Evolutionary conservation across 2,888 invertebrate species (phyloP).

Genomic region (Scaptomyza polygonia): DNA sequence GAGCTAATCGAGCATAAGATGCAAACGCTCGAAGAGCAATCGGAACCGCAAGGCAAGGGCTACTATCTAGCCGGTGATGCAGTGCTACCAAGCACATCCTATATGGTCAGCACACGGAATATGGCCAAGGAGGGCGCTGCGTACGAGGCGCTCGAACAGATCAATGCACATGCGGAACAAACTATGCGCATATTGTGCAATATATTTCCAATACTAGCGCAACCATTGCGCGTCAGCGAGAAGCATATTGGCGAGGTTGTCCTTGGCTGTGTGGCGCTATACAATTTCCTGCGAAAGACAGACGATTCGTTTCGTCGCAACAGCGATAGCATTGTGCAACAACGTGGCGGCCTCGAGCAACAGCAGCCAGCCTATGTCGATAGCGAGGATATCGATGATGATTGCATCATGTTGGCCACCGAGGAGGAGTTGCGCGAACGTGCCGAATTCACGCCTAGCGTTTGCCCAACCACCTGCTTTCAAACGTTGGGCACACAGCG

Average conservation of each 20-base stretch:
- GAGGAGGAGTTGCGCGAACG: constrained; percentile 80
- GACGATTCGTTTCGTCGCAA: constrained; percentile 78
- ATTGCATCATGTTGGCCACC: constrained; percentile 76
- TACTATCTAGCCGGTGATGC: constrained; percentile 79
- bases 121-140: constrained; percentile 58
- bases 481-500: constrained; percentile 74
- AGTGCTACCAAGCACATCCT: constrained; percentile 77
- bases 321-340: constrained; percentile 74
- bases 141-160: constrained; percentile 67
- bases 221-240: constrained; percentile 80
- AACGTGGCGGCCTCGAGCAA: constrained; percentile 53
- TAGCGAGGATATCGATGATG: constrained; percentile 79
- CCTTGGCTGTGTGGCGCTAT: constrained; percentile 82
- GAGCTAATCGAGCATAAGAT: constrained; percentile 73
- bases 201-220: constrained; percentile 81
- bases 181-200: constrained; percentile 82
- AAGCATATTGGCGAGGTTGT: constrained; percentile 82
- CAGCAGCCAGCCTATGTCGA: constrained; percentile 64
- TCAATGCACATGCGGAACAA: constrained; percentile 70
- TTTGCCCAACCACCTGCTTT: constrained; percentile 78
- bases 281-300: constrained; percentile 82
- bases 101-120: constrained; percentile 76
- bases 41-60: constrained; percentile 46
- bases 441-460: constrained; percentile 81
- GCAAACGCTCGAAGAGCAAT: constrained; percentile 53